Evolutionary conservation across 2,797 vertebrate genomes (phyloP).

Genomic region (Melanitta fusca): DNA sequence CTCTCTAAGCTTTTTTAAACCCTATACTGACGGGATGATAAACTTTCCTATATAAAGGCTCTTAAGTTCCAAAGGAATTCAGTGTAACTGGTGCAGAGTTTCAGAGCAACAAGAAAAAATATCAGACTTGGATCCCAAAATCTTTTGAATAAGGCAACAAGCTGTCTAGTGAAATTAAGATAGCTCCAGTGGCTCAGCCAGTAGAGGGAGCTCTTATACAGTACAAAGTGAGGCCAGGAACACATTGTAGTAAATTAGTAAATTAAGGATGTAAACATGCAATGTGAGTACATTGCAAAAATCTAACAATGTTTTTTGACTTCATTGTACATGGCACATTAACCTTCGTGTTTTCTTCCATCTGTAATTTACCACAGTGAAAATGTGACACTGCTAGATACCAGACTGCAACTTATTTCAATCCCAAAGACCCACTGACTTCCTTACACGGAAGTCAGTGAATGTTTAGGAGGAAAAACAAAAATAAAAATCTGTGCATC

Average conservation of each 20-base stretch:
- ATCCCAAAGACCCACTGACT: background rate
- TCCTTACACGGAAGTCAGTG: background rate
- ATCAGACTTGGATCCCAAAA: background rate
- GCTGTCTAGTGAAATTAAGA: background rate
- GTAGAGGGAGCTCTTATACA: constrained; percentile 64
- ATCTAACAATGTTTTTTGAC: background rate
- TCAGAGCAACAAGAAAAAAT: background rate
- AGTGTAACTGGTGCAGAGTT: background rate
- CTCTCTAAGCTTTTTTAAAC: background rate
- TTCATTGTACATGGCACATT: background rate
- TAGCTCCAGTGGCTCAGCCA: constrained; percentile 41
- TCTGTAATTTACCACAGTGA: background rate
- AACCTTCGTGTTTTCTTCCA: background rate
- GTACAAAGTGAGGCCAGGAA: background rate
- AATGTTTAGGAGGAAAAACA: background rate
- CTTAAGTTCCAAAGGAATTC: background rate
- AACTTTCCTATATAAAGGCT: background rate
- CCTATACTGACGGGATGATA: background rate
- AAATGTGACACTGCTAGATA: background rate
- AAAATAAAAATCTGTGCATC: background rate
- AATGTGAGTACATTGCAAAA: rapidly evolving
- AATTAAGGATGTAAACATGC: background rate
- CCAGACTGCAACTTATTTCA: background rate
- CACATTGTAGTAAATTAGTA: background rate
- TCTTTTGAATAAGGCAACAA: background rate